A percentile compares a stretch with the other conserved stretches of the same genome.
Conservation (phyloP, 2,797 vertebrate genomes). For the Melopsittacus undulatus region DNA sequence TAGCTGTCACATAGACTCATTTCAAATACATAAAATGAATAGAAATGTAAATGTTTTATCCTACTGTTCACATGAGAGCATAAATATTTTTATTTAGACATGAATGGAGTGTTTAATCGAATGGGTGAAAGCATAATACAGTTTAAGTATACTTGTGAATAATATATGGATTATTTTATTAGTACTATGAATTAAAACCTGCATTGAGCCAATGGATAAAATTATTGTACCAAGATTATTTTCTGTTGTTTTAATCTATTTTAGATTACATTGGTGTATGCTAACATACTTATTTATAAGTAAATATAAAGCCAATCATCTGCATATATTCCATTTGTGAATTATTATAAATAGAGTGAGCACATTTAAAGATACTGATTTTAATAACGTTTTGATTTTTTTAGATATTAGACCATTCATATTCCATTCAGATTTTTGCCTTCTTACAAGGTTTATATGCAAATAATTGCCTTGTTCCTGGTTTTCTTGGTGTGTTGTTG, state of each 20-base stretch:
- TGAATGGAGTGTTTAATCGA: neutral
- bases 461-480: neutral
- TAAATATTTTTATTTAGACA: neutral
- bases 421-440: neutral
- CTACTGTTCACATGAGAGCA: neutral
- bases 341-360: neutral
- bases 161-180: neutral
- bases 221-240: neutral
- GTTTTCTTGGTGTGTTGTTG: neutral
- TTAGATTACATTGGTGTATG: neutral
- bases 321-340: neutral
- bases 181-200: neutral
- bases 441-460: neutral
- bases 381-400: constrained; percentile 20
- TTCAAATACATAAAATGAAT: neutral
- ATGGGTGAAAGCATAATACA: neutral
- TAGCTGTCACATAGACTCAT: neutral
- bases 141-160: neutral
- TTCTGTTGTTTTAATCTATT: neutral
- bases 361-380: constrained; percentile 10
- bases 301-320: constrained; percentile 3
- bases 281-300: neutral
- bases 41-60: neutral
- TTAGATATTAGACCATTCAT: neutral
- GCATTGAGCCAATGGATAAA: neutral